phyloP scores from a whole-genome alignment of 2,888 invertebrate genomes.

The Anagyrus pseudococci region DNA sequence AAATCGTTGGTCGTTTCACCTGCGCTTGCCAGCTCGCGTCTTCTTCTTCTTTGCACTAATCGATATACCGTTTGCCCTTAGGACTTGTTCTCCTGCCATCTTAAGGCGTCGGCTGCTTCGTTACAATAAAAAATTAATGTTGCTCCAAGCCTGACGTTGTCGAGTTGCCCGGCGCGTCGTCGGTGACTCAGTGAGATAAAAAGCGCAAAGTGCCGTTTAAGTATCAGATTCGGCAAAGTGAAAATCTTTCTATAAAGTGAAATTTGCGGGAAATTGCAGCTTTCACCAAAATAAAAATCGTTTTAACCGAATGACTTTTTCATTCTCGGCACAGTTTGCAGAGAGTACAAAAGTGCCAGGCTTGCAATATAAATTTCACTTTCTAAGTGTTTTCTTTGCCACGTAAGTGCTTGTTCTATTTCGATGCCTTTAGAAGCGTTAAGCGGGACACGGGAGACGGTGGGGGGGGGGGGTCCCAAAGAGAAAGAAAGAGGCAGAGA shows the following conservation, averaged over 20 bases:
- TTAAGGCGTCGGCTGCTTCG: neutral
- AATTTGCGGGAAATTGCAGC: neutral
- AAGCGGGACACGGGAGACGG: no score
- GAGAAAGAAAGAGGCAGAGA: no score
- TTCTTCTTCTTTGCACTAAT: neutral
- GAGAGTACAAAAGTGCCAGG: no score
- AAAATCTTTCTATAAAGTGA: slow-evolving; percentile 1
- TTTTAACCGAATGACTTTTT: slow-evolving; percentile 6
- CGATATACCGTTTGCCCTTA: neutral
- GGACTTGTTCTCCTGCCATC: neutral
- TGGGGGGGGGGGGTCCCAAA: no score
- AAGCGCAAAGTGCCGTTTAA: neutral
- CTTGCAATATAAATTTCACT: no score
- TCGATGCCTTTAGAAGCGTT: no score
- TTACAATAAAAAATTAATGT: neutral
- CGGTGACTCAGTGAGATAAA: neutral
- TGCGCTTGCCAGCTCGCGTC: neutral
- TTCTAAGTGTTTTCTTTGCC: no score
- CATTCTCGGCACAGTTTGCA: neutral
- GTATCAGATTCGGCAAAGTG: neutral
- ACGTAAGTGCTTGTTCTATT: slow-evolving; percentile 28
- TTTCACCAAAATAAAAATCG: slow-evolving; percentile 15
- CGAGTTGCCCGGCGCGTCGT: neutral
- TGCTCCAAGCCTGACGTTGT: neutral
- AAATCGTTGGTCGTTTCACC: slow-evolving; percentile 16